Conservation (phyloP, 2,113 vertebrate genomes). For the Stigmatopora argus region DNA sequence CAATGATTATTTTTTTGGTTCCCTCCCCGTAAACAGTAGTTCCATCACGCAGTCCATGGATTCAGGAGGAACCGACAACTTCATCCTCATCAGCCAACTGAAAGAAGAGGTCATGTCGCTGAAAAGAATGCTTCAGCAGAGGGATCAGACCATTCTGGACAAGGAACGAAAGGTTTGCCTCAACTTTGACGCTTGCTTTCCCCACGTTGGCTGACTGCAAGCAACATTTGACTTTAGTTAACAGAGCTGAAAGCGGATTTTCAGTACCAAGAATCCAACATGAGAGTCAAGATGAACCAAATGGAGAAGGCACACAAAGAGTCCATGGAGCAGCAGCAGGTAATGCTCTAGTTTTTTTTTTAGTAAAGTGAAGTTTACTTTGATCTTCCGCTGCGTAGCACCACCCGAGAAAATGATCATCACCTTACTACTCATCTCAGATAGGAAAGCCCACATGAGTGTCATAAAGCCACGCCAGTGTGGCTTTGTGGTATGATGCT, state of each 20-base stretch:
- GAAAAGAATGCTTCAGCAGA: constrained; percentile 93
- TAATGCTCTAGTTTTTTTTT: constrained; percentile 41
- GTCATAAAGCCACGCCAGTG: neutral
- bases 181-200: neutral
- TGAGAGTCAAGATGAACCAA: constrained; percentile 98
- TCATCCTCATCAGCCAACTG: constrained; percentile 97
- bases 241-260: constrained; percentile 97
- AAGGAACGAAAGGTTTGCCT: constrained; percentile 89
- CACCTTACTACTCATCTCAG: too few relatives aligned
- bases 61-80: constrained; percentile 97
- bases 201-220: neutral
- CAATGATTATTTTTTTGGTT: too few relatives aligned
- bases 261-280: constrained; percentile 96
- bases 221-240: constrained; percentile 68
- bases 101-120: constrained; percentile 99
- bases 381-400: too few relatives aligned
- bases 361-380: too few relatives aligned
- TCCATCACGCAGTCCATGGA: constrained; percentile 98
- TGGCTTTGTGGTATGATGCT: neutral
- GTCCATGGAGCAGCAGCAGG: constrained; percentile 92
- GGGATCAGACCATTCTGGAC: constrained; percentile 95
- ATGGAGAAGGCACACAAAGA: constrained; percentile 99
- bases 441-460: neutral
- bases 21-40: constrained; percentile 74
- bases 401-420: too few relatives aligned